Base-by-base conservation (phyloP, 53 echinoderm and acorn worm genomes). In the Crossaster papposus region DNA sequence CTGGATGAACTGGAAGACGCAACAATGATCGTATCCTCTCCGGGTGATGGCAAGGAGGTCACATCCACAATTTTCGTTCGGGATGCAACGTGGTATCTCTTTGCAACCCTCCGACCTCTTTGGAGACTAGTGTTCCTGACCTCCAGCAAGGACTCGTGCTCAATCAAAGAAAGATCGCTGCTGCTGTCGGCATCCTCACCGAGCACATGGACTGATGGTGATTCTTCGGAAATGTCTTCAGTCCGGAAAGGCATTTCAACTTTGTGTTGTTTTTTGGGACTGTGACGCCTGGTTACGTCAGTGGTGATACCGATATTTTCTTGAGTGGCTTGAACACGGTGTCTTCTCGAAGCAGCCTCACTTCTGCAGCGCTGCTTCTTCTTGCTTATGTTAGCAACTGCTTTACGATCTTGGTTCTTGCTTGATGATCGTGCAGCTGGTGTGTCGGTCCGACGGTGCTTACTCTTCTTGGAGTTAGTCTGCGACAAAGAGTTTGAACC, bases 81-180 rank as follows among this genome's bases (percentile, higher is more conserved):
- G 9, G 74, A 73, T 34, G 74, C 28, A 73, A 73, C 74, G 2
- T 73, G 74, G 35, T 73, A 73, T 33, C 74, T 32, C 35, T 34
- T 73, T 36, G 34, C 35, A 14, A 73, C 35, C 15, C 35, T 73
- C 35, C 28, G 9, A 14, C 74, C 15, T 35, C 74, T 20, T 34
- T 10, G 74, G 0, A 35, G 23, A 34, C 35, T 10, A 4, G 35
- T 73, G 74, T 36, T 73, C 18, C 35, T 73, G 10, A 24, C 13
- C 22, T 33, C 74, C 22, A 35, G 18, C 74, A 34, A 33, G 74
- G 33, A 73, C 15, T 33, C 74, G 10, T 35, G 74, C 35, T 73
- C 74, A 73, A 35, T 3, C 34, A 73, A 32, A 3, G 74, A 35
- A 20, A 73, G 33, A 13, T 73, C 35, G 35, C 74, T 73, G 74